Evolutionary conservation across 2,888 invertebrate genomes (phyloP).

Genomic region (Archips crataeganus): DNA sequence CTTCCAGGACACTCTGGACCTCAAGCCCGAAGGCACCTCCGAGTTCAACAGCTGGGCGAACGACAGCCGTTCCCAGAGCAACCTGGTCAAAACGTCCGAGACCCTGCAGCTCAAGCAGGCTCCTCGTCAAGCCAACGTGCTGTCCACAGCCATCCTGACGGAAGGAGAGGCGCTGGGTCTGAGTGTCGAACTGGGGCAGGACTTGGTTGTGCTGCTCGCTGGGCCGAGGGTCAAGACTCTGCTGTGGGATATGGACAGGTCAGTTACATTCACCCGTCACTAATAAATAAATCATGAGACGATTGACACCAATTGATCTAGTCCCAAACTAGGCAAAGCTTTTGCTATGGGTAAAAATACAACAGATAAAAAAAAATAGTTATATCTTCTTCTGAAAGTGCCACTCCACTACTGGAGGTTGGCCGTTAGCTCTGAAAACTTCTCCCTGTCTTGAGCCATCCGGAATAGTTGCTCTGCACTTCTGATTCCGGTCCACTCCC

Average conservation of each 20-base stretch:
- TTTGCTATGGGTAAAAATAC: no score
- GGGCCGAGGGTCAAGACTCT: constrained; percentile 90
- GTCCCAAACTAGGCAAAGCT: no score
- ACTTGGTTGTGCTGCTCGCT: constrained; percentile 89
- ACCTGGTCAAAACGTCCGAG: constrained; percentile 80
- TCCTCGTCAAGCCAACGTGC: constrained; percentile 80
- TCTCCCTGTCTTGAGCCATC: no score
- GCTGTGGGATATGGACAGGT: constrained; percentile 88
- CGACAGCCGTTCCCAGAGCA: constrained; percentile 79
- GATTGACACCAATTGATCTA: no score
- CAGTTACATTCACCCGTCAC: neutral
- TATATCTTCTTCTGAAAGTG: no score
- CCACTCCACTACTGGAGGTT: no score
- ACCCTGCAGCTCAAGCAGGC: constrained; percentile 73
- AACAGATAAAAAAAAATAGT: no score
- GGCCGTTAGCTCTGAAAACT: no score
- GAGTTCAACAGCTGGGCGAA: constrained; percentile 78
- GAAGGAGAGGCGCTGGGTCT: constrained; percentile 89
- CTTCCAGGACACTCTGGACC: constrained; percentile 63
- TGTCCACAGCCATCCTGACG: constrained; percentile 83
- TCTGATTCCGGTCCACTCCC: no score
- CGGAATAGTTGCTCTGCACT: no score
- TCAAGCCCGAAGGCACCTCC: constrained; percentile 56
- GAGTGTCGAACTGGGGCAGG: constrained; percentile 88
- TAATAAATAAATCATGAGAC: no score